Conservation (phyloP, 2,797 vertebrate species). For the Poecile montanus region DNA sequence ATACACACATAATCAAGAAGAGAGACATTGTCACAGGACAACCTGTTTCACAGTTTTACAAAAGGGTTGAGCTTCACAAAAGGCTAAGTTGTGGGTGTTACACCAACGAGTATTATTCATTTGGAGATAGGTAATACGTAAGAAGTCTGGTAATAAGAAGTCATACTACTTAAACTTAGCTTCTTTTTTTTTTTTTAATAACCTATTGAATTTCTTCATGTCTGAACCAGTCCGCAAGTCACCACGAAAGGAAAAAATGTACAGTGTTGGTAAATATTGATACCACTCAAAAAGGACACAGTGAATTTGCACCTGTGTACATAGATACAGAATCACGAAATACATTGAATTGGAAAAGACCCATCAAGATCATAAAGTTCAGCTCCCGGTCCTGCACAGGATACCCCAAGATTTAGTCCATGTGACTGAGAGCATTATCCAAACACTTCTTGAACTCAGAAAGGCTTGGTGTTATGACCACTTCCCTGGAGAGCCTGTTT, state of each 20-base stretch:
- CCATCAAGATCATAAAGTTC: not conserved
- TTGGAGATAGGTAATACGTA: not conserved
- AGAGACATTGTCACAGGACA: not conserved
- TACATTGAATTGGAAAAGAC: not conserved
- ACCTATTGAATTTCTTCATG: not conserved
- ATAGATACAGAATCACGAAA: not conserved
- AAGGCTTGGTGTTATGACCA: not conserved
- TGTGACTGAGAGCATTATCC: not conserved
- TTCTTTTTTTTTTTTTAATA: not conserved
- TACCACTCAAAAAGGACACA: not conserved
- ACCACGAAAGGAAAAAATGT: not conserved
- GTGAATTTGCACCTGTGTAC: not conserved
- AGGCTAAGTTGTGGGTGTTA: not conserved
- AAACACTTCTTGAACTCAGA: not conserved
- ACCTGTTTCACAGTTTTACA: not conserved
- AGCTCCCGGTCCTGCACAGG: not conserved
- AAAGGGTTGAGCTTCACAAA: not conserved
- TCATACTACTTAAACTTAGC: not conserved
- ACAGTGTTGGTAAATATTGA: not conserved
- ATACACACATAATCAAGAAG: not conserved
- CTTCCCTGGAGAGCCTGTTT: not conserved
- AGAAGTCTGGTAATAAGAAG: not conserved
- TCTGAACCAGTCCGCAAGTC: not conserved
- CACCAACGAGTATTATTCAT: not conserved
- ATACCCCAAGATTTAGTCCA: not conserved